Evolutionary conservation across 2,888 invertebrate genomes (phyloP).

Genomic region (Xiphydria camelus): DNA sequence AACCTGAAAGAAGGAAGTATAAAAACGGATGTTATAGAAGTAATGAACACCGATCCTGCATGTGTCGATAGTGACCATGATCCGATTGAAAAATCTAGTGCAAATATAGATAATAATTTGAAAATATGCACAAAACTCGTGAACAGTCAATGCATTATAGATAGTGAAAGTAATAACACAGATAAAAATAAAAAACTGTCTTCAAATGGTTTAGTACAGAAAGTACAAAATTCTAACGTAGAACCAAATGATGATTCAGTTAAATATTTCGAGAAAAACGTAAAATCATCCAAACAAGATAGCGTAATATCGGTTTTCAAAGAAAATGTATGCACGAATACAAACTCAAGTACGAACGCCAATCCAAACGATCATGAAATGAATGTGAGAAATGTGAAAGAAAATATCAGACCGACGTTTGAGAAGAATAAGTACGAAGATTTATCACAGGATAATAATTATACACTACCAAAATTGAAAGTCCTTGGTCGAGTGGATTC

Average conservation of each 20-base stretch:
- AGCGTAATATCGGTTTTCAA: background rate
- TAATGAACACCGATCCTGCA: background rate
- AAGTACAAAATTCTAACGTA: slow-evolving; percentile 12
- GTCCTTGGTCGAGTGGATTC: slow-evolving; percentile 66
- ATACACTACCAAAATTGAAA: slow-evolving; percentile 54
- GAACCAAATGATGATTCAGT: background rate
- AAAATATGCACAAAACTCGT: no score
- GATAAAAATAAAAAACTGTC: no score
- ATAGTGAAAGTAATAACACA: background rate
- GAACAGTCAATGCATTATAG: no score
- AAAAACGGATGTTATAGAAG: background rate
- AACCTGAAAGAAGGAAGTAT: background rate
- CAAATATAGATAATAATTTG: no score
- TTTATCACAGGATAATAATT: slow-evolving; percentile 51
- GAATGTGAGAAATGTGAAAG: slow-evolving; percentile 20
- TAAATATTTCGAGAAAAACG: background rate
- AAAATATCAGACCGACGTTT: slow-evolving; percentile 9
- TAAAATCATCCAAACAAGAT: background rate
- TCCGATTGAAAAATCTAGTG: no score
- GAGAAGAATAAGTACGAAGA: slow-evolving; percentile 33
- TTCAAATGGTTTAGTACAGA: slow-evolving; percentile 12
- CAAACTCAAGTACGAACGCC: background rate
- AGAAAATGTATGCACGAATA: background rate
- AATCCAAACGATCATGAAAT: background rate
- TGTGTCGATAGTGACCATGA: no score